Evolutionary conservation across 2,113 vertebrate species (phyloP).

Genomic region (Ornithorhynchus anatinus): DNA sequence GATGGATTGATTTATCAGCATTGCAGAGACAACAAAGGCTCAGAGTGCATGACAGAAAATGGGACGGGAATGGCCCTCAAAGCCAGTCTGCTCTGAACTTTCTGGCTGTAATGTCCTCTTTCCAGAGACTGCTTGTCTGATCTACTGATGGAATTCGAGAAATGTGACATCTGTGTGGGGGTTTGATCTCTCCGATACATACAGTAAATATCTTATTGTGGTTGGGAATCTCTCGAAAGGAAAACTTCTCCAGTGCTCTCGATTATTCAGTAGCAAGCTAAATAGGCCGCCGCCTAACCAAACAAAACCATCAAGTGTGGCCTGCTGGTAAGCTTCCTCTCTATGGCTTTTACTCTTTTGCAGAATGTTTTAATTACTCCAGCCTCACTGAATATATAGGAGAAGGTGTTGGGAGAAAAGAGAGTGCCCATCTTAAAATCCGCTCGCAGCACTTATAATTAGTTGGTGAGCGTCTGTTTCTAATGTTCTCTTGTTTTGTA

Average conservation of each 20-base stretch:
- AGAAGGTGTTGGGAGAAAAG: neutral
- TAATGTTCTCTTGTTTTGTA: rapidly evolving
- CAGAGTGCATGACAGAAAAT: slow-evolving; percentile 77
- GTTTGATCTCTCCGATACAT: slow-evolving; percentile 68
- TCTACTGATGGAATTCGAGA: slow-evolving; percentile 78
- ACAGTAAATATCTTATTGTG: slow-evolving; percentile 71
- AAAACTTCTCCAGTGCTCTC: slow-evolving; percentile 30
- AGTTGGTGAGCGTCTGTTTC: rapidly evolving
- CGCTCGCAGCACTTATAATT: rapidly evolving
- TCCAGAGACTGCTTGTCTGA: slow-evolving; percentile 71
- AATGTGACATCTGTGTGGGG: slow-evolving; percentile 73
- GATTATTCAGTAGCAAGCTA: neutral
- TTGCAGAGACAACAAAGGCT: slow-evolving; percentile 97
- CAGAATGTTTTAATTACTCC: neutral
- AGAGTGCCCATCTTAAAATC: neutral
- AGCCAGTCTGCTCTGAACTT: slow-evolving; percentile 66
- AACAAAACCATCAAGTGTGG: neutral
- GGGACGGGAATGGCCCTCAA: slow-evolving; percentile 62
- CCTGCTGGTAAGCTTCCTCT: rapidly evolving
- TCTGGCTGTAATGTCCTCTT: slow-evolving; percentile 65
- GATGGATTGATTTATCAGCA: slow-evolving; percentile 99
- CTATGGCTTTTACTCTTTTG: rapidly evolving
- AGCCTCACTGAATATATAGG: neutral
- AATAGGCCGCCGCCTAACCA: neutral
- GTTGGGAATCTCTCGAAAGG: slow-evolving; percentile 15